A percentile compares a stretch with the other conserved stretches of the same genome.
These are phyloP conservation scores for Poecile atricapillus DNA, from an alignment of 2,113 vertebrate genomes.

Conservation along the genomic window DNA sequence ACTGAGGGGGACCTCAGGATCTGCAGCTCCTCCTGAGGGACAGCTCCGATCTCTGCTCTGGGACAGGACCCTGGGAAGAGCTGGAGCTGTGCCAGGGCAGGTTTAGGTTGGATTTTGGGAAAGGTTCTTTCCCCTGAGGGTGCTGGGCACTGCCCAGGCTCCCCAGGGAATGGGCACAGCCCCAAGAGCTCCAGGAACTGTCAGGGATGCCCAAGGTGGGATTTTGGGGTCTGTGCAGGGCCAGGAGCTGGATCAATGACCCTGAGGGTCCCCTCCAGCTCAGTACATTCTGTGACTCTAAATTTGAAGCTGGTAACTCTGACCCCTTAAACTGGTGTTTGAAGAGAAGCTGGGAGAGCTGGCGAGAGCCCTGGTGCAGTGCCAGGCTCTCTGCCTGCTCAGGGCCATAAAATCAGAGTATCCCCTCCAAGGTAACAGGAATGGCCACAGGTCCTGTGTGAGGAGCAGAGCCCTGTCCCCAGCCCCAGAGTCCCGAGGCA, in stretches of 20 bases:
- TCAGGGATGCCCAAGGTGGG: not conserved
- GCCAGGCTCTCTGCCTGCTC: not conserved
- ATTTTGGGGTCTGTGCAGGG: not conserved
- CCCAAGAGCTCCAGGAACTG: not conserved
- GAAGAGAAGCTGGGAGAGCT: not conserved
- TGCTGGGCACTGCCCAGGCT: not conserved
- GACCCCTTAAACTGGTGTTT: not conserved
- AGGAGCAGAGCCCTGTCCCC: rapidly evolving
- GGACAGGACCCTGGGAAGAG: rapidly evolving
- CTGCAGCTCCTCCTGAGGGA: not conserved
- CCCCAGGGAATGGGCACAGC: not conserved
- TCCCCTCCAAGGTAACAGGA: not conserved
- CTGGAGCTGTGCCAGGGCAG: not conserved
- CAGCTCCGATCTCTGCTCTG: not conserved
- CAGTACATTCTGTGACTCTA: too few relatives aligned
- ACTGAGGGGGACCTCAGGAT: not conserved
- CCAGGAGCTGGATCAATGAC: not conserved
- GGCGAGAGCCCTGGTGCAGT: not conserved
- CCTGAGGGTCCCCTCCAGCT: not conserved
- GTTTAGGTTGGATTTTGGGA: not conserved
- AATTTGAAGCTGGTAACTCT: too few relatives aligned
- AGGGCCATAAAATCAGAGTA: not conserved
- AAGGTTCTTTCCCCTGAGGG: not conserved
- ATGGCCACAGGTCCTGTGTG: rapidly evolving
- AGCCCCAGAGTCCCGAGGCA: rapidly evolving